These are phyloP conservation scores for Percina caprodes DNA, from an alignment of 2,113 vertebrate species.

Conservation along the genomic window DNA sequence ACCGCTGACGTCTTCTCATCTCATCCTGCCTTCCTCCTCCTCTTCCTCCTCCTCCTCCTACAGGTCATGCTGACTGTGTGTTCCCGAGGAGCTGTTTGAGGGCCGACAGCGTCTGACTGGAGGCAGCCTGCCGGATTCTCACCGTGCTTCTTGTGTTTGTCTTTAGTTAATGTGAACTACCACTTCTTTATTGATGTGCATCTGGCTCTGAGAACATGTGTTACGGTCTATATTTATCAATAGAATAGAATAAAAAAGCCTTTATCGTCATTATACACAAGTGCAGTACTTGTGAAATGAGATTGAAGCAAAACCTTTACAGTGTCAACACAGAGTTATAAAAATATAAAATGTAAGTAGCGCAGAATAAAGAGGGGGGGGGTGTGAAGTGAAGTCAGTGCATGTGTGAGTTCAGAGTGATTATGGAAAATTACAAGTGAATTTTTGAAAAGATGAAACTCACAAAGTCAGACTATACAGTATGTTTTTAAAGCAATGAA, in stretches of 20 bases:
- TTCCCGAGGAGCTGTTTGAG: not conserved
- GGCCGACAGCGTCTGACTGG: not conserved
- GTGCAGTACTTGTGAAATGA: too few relatives aligned
- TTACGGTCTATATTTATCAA: not conserved
- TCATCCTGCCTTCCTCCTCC: not conserved
- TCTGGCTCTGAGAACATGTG: not conserved
- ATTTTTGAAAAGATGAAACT: not conserved
- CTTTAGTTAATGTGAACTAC: not conserved
- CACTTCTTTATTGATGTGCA: not conserved
- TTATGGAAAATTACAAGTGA: too few relatives aligned
- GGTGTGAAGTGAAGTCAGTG: too few relatives aligned
- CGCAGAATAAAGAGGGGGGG: too few relatives aligned
- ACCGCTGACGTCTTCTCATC: not conserved
- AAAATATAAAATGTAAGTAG: too few relatives aligned
- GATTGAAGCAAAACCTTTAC: too few relatives aligned
- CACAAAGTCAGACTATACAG: not conserved
- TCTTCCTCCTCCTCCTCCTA: not conserved
- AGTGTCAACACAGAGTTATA: too few relatives aligned
- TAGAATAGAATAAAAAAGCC: too few relatives aligned
- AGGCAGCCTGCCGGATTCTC: not conserved
- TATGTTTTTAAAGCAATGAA: not conserved
- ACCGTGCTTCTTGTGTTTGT: not conserved
- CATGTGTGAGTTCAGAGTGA: too few relatives aligned
- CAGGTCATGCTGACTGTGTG: conserved; percentile 12
- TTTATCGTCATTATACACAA: too few relatives aligned